A percentile compares a stretch with the other conserved stretches of the same genome.
Conservation (phyloP, 2,888 invertebrate genomes). For the Tipula confusa region DNA sequence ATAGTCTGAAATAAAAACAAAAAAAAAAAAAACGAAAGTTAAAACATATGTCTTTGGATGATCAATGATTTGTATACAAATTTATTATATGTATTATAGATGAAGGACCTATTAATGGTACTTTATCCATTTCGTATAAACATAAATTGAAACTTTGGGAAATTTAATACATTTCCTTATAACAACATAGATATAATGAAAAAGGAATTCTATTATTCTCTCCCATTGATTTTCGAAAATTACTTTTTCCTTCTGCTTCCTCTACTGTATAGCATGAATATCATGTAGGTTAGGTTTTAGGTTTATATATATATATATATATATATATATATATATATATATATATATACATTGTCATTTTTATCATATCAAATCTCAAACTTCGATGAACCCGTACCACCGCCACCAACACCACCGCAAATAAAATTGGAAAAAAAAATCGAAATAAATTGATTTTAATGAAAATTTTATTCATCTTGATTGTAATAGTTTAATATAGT, state of each 20-base stretch:
- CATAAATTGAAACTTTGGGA: not conserved
- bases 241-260: not conserved
- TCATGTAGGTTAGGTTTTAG: not conserved
- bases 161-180: not conserved
- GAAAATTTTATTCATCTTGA: not conserved
- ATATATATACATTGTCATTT: not conserved
- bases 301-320: too few relatives aligned
- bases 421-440: not conserved
- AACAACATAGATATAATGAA: not conserved
- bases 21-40: not conserved
- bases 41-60: not conserved
- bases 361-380: not conserved
- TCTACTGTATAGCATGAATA: not conserved
- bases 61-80: not conserved
- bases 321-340: not conserved
- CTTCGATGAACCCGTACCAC: not conserved
- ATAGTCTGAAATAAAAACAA: not conserved
- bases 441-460: not conserved
- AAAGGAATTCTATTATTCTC: not conserved
- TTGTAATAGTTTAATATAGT: not conserved
- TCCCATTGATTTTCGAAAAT: slow-evolving; percentile 8
- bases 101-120: not conserved
- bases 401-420: not conserved
- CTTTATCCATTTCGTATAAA: not conserved
- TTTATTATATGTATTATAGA: too few relatives aligned